These are phyloP conservation scores for Neomorphus geoffroyi DNA, from an alignment of 2,797 vertebrate species.

Conservation along the genomic window DNA sequence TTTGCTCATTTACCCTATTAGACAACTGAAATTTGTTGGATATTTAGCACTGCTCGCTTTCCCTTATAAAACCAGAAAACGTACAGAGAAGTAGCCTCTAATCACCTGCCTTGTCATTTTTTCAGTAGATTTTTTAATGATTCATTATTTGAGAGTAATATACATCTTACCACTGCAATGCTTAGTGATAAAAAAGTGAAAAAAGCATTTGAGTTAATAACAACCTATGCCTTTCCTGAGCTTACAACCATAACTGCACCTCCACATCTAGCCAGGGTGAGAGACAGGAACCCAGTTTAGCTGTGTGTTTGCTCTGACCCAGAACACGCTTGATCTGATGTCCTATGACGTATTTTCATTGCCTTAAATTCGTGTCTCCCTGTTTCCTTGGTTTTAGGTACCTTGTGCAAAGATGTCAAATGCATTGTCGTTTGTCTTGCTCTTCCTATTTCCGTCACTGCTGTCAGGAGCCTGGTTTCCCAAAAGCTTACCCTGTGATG, in stretches of 20 bases:
- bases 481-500: slow-evolving; percentile 91
- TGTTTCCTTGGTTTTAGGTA: slow-evolving; percentile 62
- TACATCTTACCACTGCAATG: not conserved
- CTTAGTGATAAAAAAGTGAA: not conserved
- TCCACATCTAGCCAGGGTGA: not conserved
- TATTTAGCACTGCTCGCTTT: not conserved
- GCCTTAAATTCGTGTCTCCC: not conserved
- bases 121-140: not conserved
- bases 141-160: not conserved
- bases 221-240: not conserved
- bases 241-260: too few species aligned
- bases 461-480: slow-evolving; percentile 79
- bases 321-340: not conserved
- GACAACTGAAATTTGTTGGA: not conserved
- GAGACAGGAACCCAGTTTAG: not conserved
- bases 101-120: not conserved
- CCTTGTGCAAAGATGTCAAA: not conserved
- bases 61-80: not conserved
- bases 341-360: not conserved
- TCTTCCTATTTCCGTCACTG: slow-evolving; percentile 61
- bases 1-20: rapidly evolving
- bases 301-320: not conserved
- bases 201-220: not conserved
- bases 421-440: slow-evolving; percentile 63
- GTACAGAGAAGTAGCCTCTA: not conserved